Evolutionary conservation across 2,113 vertebrate species (phyloP), one percentile per base, ranked within the genome.

Genomic region (Chamaetylas fuelleborni): DNA sequence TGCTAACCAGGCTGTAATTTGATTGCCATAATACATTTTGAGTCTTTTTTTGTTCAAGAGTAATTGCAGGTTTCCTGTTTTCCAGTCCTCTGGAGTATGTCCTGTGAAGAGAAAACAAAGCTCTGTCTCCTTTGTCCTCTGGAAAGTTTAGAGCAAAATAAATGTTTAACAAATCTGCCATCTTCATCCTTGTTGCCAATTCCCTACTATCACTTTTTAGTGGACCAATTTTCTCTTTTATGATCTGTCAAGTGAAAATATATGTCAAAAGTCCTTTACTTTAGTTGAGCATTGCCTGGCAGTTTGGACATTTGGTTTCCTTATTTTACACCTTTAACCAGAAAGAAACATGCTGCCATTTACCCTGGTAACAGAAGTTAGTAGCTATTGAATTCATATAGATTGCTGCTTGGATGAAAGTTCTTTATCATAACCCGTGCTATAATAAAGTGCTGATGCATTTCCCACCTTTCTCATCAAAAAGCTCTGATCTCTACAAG

Each of bases 221-320:
- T 93, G 94, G 65, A 90, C 89, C 96, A 97, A 96, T 98, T 98
- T 97, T 97, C 96, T 95, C 85, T 82, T 98, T 98, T 96, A 98
- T 95, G 81, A 54, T 87, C 91, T 97, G 91, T 97, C 86, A 10
- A 85, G 83, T 62, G 54, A 95, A 81, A 95, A 97, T 97, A 92
- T 93, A 97, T 87, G 72, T 60, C 90, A 81, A 45, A 70, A 94
- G 72, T 42, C 72, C 65, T 96, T 97, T 91, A 84, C 81, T 97
- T 95, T 87, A 89, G 56, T 82, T 86, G 92, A 97, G 88, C 43
- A 45, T 69, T 86, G 76, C 51, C 50, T 90, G 54, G 69, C 65
- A 92, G 58, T 92, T 94, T 70, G 60, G 81, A 29, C 79, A 62
- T 61, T 83, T 70, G n/a, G 19, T 53, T 96, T 94, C 90, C 73